These are phyloP conservation scores for Psephotus haematonotus DNA, from an alignment of 2,113 vertebrate genomes.

Conservation along the genomic window DNA sequence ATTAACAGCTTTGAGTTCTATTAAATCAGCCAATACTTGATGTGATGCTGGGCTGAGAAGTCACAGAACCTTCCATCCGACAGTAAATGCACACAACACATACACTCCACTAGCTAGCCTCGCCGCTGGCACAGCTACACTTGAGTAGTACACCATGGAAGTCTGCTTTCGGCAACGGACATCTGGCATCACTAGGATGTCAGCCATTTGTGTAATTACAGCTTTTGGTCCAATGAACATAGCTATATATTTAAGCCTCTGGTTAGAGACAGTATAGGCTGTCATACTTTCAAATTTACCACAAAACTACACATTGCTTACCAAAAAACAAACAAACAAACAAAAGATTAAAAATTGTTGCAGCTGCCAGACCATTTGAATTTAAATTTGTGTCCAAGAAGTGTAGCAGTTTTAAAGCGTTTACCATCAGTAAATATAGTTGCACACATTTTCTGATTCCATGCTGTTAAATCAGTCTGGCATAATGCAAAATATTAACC, in stretches of 20 bases:
- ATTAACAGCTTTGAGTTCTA: not conserved
- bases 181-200: not conserved
- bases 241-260: not conserved
- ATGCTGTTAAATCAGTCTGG: not conserved
- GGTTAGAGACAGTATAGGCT: not conserved
- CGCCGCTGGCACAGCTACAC: not conserved
- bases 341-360: not conserved
- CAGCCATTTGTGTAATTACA: not conserved
- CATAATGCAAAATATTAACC: not conserved
- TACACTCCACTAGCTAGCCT: not conserved
- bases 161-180: not conserved
- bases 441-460: slow-evolving; percentile 30
- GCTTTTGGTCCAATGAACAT: not conserved
- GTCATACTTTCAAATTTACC: not conserved
- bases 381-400: not conserved
- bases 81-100: not conserved
- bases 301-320: not conserved
- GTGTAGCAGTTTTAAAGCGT: slow-evolving; percentile 4
- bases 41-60: not conserved
- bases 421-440: slow-evolving; percentile 35
- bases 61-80: not conserved
- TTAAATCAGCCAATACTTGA: not conserved
- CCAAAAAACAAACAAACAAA: not conserved
- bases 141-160: accelerated
- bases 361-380: not conserved